Evolutionary conservation across 2,797 vertebrate genomes (phyloP).

Genomic region (Holocentrus rufus): DNA sequence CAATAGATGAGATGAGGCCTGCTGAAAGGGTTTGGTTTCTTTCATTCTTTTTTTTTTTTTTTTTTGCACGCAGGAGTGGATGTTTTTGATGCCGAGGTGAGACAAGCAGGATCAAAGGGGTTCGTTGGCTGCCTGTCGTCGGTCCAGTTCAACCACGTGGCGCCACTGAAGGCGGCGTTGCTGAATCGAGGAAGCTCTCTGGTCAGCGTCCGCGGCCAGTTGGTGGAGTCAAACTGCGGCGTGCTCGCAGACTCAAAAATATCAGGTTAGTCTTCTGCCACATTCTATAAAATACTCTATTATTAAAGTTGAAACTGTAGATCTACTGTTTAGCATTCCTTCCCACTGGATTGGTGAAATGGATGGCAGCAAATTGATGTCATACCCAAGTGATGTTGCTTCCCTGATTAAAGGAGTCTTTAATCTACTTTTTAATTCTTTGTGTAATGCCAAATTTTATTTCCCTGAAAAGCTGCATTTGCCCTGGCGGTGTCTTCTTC

Average conservation of each 20-base stretch:
- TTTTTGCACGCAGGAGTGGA: conserved; percentile 73
- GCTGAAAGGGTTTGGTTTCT: neutral
- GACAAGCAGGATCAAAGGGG: conserved; percentile 82
- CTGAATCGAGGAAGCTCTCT: conserved; percentile 83
- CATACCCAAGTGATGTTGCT: too few relatives aligned
- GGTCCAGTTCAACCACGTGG: conserved; percentile 88
- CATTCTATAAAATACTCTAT: neutral
- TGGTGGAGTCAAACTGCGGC: conserved; percentile 84
- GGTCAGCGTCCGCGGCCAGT: conserved; percentile 79
- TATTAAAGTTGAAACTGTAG: neutral
- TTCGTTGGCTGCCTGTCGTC: conserved; percentile 89
- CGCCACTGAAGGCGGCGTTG: conserved; percentile 87
- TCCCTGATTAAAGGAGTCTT: too few relatives aligned
- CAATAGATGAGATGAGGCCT: neutral
- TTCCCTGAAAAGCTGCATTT: too few relatives aligned
- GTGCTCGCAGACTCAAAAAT: conserved; percentile 82
- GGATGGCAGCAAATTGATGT: neutral
- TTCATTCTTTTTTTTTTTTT: neutral
- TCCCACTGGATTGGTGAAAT: neutral
- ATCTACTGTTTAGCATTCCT: too few relatives aligned
- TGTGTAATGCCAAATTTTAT: too few relatives aligned
- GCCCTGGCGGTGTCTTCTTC: too few relatives aligned
- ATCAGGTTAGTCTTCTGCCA: conserved; percentile 78
- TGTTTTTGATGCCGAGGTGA: conserved; percentile 81
- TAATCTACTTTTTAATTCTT: too few relatives aligned